phyloP scores from a whole-genome alignment of 53 echinoderm and acorn worm genomes.

The Arbacia lixula region DNA sequence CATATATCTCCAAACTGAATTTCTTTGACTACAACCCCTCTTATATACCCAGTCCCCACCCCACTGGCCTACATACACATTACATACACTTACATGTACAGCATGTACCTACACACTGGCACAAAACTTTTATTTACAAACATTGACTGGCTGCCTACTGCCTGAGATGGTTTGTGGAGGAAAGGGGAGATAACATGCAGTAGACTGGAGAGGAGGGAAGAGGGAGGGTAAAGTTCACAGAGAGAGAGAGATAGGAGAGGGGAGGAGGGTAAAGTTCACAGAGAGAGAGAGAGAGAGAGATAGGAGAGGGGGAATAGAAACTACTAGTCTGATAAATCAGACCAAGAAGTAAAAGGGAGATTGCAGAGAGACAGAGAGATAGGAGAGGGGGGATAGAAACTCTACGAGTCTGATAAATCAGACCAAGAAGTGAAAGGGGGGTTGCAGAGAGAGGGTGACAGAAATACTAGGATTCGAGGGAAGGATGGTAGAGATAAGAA shows the following conservation, averaged over 20 bases:
- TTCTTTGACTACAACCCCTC: too few relatives aligned
- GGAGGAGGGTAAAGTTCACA: background rate
- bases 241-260: too few relatives aligned
- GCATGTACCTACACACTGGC: background rate
- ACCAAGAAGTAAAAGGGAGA: background rate
- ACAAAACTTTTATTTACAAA: background rate
- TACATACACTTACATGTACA: background rate
- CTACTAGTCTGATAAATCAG: too few relatives aligned
- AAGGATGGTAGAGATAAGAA: background rate
- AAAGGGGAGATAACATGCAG: too few relatives aligned
- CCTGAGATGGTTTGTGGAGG: background rate
- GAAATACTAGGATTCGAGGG: too few relatives aligned
- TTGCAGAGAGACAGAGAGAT: background rate
- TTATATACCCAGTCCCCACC: too few relatives aligned
- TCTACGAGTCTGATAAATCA: too few relatives aligned
- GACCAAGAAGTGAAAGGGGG: background rate
- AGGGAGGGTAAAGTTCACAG: too few relatives aligned
- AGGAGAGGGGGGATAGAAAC: background rate
- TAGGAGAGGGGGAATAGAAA: background rate
- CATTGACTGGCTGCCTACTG: background rate
- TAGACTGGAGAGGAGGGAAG: too few relatives aligned
- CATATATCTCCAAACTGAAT: too few relatives aligned
- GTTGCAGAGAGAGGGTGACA: background rate
- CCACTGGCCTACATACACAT: too few relatives aligned
- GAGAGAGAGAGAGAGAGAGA: constrained; percentile 1